Conservation (phyloP, 2,797 vertebrate species). For the Garrulus glandarius region DNA sequence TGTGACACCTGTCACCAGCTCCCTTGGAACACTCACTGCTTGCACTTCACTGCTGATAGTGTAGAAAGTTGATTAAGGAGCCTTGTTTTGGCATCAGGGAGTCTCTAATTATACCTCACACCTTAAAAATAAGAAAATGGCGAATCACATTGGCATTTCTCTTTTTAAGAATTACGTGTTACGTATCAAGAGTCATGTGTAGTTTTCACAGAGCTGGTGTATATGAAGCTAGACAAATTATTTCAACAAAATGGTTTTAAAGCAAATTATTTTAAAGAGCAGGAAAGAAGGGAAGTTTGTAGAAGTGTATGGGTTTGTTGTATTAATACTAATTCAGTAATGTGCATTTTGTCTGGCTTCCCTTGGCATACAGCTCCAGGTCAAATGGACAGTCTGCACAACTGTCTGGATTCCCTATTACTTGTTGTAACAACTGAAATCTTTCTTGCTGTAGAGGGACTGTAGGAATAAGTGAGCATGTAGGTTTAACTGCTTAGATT, state of each 20-base stretch:
- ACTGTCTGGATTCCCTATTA: not conserved
- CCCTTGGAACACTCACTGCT: not conserved
- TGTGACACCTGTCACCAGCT: not conserved
- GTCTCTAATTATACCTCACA: not conserved
- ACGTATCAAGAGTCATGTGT: fast-evolving
- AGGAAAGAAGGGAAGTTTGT: not conserved
- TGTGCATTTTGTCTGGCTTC: not conserved
- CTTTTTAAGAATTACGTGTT: not conserved
- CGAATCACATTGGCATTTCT: not conserved
- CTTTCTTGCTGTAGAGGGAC: not conserved
- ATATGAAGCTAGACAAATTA: not conserved
- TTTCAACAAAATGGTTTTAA: not conserved
- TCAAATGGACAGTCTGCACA: not conserved
- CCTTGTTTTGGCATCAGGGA: not conserved
- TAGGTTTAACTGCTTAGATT: not conserved
- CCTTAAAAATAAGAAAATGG: not conserved
- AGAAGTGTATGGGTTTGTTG: not conserved
- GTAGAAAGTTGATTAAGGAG: not conserved
- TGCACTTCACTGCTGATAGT: not conserved
- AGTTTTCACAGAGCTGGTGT: not conserved
- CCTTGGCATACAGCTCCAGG: not conserved
- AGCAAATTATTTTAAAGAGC: not conserved
- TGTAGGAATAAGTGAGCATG: not conserved
- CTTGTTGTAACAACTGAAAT: not conserved
- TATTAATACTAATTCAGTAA: not conserved